phyloP scores from a whole-genome alignment of 2,888 invertebrate genomes.

The Oxycera nigricornis region DNA sequence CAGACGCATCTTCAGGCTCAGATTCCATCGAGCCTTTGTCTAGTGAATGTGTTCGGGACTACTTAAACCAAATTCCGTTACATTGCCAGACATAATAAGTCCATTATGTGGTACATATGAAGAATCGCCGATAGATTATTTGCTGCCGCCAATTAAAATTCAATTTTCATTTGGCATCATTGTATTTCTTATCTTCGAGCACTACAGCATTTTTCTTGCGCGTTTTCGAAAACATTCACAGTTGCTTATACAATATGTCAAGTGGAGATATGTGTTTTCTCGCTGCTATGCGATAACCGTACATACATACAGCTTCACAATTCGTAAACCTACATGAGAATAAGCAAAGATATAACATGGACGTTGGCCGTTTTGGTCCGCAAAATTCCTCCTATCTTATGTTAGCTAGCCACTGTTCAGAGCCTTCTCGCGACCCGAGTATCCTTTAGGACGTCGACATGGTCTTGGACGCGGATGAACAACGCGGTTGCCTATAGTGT shows the following conservation, averaged over 20 bases:
- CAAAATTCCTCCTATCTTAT: constrained; percentile 46
- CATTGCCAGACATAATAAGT: too few relatives aligned
- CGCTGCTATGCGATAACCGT: background rate
- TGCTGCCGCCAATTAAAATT: constrained; percentile 21
- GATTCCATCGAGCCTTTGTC: too few relatives aligned
- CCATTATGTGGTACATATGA: too few relatives aligned
- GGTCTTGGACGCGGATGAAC: constrained; percentile 26
- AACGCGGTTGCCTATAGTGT: constrained; percentile 15
- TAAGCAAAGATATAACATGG: constrained; percentile 20
- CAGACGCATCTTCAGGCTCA: too few relatives aligned
- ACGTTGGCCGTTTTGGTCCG: constrained; percentile 41
- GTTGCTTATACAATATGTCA: constrained; percentile 19
- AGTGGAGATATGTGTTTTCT: constrained; percentile 26
- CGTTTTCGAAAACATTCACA: constrained; percentile 28
- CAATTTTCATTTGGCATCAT: constrained; percentile 22
- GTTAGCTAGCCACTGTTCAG: constrained; percentile 40
- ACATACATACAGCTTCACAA: background rate
- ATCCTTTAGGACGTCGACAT: constrained; percentile 47
- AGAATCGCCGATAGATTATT: too few relatives aligned
- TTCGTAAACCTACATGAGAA: background rate
- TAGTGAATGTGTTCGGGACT: too few relatives aligned
- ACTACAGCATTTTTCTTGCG: constrained; percentile 10
- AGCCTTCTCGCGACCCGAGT: constrained; percentile 49
- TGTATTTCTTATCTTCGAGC: constrained; percentile 11
- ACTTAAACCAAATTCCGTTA: too few relatives aligned